Evolutionary conservation across 2,888 invertebrate species (phyloP), one percentile per base, ranked within the genome.

Genomic region (Himalopsyche tibetana): DNA sequence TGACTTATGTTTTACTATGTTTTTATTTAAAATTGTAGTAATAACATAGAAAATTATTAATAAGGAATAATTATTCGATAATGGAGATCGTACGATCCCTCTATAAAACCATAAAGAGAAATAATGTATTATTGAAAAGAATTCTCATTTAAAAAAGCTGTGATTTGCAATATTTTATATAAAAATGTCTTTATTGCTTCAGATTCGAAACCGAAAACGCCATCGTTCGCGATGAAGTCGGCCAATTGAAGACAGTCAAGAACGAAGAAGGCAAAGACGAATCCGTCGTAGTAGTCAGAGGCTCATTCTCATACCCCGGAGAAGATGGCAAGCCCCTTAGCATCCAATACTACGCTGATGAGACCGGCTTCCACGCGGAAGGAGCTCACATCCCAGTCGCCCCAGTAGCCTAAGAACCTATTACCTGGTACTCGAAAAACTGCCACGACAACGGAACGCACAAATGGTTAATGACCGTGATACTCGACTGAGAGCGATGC

Each of bases 301-400:
- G 95, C 17, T 91, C 92, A 3, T 95, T 92, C 91, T 91, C 93
- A 0, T 95, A 95, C 91, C 91, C 91, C 4, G 92, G 93, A 86
- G 90, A 92, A 0, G 94, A 95, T 2, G 95, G 95, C 88, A 92
- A 92, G 15, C 90, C 91, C 5, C 93, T 94, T 88, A 90, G 90
- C 51, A 88, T 95, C 89, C 92, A 90, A 82, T 95, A 95, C 91
- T 90, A 90, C 87, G 95, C 95, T 82, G 95, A 95, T 89, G 95
- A 95, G 91, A 94, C 91, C 88, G 95, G 95, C 87, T 96, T 92
- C 93, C 94, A 93, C 88, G 93, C 95, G 1, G 93, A 94, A 82
- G 95, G 95, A 80, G 92, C 92, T 0, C 94, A 95, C 90, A 90
- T 95, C 89, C 95, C 95, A 83, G 86, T 86, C 1, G 86, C 74